Evolutionary conservation across 2,888 invertebrate species (phyloP), one percentile per base, ranked within the genome.

Genomic region (Campoletis raptor): DNA sequence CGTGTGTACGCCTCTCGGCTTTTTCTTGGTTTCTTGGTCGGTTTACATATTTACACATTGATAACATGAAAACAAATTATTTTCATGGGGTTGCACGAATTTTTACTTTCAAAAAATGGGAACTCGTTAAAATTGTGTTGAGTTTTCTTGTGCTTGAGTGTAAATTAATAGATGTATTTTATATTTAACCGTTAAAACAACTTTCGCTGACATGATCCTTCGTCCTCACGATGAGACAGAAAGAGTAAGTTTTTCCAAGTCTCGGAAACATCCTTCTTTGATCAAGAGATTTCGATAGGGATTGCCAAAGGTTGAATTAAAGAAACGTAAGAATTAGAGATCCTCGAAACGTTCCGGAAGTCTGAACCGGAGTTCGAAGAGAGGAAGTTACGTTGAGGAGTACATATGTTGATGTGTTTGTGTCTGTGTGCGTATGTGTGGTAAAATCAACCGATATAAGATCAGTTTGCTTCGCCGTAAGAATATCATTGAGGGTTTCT

Each of bases 401-500:
- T 24, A n/a, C n/a, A n/a, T n/a, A 18, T 24, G 21, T 54, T 2
- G 2, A 42, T 30, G 76, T 66, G 36, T 10, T n/a, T 30, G 64
- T 48, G 76, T 61, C 6, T 3, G 76, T 77, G 52, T 30, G 52
- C 36, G 52, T 18, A 15, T 21, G 54, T 37, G 66, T 37, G 64
- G 66, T 69, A 70, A 77, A 81, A 81, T 78, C 72, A 77, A 72
- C 77, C 61, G 73, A 81, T 80, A 80, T 42, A 61, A 83, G 84
- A 88, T 80, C 82, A 81, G 81, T 88, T 81, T 89, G 83, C 36
- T 69, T 52, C 72, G 74, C 77, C 85, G 77, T 83, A 83, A 87
- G 88, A 87, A 85, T 85, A 83, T 85, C 87, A 84, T 85, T 81
- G 81, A 85, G 81, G 81, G 73, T 80, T 61, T 64, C 66, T 70